Base-by-base conservation (phyloP, 1,140 invertebrate species). In the Drosophila lowei region DNA sequence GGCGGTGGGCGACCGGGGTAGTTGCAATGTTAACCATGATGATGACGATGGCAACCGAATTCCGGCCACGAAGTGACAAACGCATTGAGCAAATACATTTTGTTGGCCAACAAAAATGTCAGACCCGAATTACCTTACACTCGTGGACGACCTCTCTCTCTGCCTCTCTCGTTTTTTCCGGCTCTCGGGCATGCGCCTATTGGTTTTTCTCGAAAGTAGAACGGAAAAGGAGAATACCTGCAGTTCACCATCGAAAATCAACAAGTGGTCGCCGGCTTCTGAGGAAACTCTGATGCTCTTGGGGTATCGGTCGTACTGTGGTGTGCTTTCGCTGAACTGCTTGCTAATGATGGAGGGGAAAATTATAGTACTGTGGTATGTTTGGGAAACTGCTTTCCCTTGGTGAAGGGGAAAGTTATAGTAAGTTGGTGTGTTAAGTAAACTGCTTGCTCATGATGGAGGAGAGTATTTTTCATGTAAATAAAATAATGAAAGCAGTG, bases 181-280 rank as follows among this genome's bases (percentile, higher is more conserved):
- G 13, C 46, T 56, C 50, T 38, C 16, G 55, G 23, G 70, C 70
- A 74, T 74, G 72, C 61, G 46, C 71, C 1, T 4, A 8, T 21
- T 7, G 18, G 2, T 0, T 23, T 41, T 30, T 11, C 43, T 30
- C 8, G 5, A 23, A 57, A 72, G 38, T 73, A 30, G 70, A 47
- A 43, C 38, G 34, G 11, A 30, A 30, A 61, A 66, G 53, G 21
- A 13, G 28, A 64, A 55, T 44, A 63, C 9, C 34, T 56, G 34
- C 48, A 73, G 23, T 38, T 63, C 55, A 49, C 61, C 59, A 72
- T 6, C 5, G 6, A 6, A 49, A 18, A 49, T 63, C 81, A 86
- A 85, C 81, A 85, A 77, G 81, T 85, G 81, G 75, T 71, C 54
- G 80, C 80, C 80, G 63, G 63, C 18, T 44, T 13, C 11, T 38